Base-by-base conservation (phyloP, 2,113 vertebrate genomes). In the Manacus vitellinus region DNA sequence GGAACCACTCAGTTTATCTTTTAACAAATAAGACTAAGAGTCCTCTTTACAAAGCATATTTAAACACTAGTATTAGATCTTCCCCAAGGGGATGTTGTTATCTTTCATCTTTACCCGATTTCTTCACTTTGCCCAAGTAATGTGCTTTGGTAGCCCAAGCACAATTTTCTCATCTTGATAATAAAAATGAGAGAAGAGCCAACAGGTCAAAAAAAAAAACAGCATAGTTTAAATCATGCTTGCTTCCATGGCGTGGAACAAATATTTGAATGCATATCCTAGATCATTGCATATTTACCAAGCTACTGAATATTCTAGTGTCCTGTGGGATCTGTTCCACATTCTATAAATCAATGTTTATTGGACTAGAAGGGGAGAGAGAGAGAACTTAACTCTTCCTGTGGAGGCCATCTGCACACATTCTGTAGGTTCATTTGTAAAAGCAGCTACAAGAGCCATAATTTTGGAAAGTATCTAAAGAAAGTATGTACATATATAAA, bases 281-380 rank as follows among this genome's bases (percentile, higher is more conserved):
- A 79, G 61, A 94, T 88, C 82, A 79, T 39, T 92, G 82, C 68
- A 52, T 94, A 93, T 94, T 95, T 94, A 90, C 81, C 70, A 90
- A 82, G 67, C 62, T 94, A 33, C 67, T 95, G 88, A 96, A 91
- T 95, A 94, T 96, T 94, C 79, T 80, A 80, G 43, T 74, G 83
- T 94, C 92, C 88, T 77, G n/a, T 43, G 95, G 94, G 94, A 94
- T 77, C 91, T 94, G 86, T 90, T 86, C 94, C 43, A 94, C 72
- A 84, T 96, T 95, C 93, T 63, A 67, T 59, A 94, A 96, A 94
- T 92, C 91, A 70, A 88, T 74, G 79, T 83, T 97, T 95, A 80
- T 91, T 88, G 72, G 83, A 92, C 91, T 76, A 91, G 91, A 96
- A 96, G 31, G 39, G 33, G 37, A 73, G 52, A 89, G 59, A 54